Evolutionary conservation across 2,113 vertebrate species (phyloP).

Genomic region (Zosterops pallidus): DNA sequence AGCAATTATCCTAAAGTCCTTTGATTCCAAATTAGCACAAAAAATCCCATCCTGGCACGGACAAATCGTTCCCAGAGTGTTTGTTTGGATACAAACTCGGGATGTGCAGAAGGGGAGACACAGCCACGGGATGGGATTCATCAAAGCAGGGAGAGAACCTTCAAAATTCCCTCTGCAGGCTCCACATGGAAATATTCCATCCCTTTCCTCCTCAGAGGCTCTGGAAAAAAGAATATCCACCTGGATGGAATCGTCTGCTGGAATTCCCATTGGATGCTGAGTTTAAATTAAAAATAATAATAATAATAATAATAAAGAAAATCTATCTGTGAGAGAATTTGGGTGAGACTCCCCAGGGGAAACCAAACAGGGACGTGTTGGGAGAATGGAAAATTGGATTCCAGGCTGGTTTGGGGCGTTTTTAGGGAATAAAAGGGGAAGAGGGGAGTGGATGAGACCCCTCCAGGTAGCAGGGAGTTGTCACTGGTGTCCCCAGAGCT

Average conservation of each 20-base stretch:
- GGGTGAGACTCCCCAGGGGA: no score
- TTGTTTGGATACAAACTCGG: not conserved
- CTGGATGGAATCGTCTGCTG: rapidly evolving
- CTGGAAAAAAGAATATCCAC: not conserved
- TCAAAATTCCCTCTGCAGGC: rapidly evolving
- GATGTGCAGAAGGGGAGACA: not conserved
- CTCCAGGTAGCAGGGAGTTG: no score
- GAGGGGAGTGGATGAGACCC: no score
- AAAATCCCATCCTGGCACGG: not conserved
- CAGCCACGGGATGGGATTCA: rapidly evolving
- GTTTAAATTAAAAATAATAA: not conserved
- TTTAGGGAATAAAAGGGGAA: no score
- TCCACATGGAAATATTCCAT: not conserved
- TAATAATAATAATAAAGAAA: not conserved
- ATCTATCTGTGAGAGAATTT: no score
- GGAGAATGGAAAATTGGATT: no score
- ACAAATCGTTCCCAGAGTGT: not conserved
- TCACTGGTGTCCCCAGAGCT: no score
- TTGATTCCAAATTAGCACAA: slow-evolving; percentile 21
- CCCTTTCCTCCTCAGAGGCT: not conserved
- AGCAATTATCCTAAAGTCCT: not conserved
- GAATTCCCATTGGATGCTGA: rapidly evolving
- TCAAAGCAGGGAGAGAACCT: rapidly evolving
- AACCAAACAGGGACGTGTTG: no score
- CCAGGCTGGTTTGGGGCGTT: no score